A percentile compares a stretch with the other conserved stretches of the same genome.
phyloP scores from a whole-genome alignment of 2,797 vertebrate species.

The Chelidonichthys spinosus region DNA sequence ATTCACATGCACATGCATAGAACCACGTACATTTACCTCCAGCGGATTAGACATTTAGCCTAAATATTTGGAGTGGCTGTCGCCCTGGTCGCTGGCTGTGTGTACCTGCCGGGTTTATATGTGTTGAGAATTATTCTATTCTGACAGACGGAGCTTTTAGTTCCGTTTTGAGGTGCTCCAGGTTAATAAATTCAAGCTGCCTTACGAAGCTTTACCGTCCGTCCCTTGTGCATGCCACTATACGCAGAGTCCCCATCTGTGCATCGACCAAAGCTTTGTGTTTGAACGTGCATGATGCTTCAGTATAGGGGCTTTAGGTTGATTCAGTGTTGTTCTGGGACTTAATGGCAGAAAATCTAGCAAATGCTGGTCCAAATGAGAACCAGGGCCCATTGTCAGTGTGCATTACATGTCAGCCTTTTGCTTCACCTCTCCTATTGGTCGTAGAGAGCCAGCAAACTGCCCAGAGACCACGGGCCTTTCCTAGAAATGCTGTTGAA shows the following conservation, averaged over 20 bases:
- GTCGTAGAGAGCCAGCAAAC: conserved; percentile 63
- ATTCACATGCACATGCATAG: background rate
- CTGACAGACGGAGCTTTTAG: conserved; percentile 59
- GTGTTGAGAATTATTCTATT: conserved; percentile 42
- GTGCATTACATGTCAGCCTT: conserved; percentile 68
- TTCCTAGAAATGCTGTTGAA: conserved; percentile 81
- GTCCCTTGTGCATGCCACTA: conserved; percentile 27
- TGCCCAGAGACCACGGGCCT: conserved; percentile 63
- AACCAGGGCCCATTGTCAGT: conserved; percentile 77
- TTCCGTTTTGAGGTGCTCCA: conserved; percentile 43
- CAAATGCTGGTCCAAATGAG: conserved; percentile 75
- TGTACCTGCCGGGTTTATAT: conserved; percentile 54
- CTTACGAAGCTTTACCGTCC: conserved; percentile 16
- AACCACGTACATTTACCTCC: background rate
- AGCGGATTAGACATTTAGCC: conserved; percentile 36
- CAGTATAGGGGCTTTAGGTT: conserved; percentile 53
- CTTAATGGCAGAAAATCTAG: conserved; percentile 75
- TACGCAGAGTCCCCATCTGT: conserved; percentile 34
- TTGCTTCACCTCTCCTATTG: conserved; percentile 60
- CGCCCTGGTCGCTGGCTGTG: conserved; percentile 44
- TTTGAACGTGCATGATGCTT: conserved; percentile 54
- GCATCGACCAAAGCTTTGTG: conserved; percentile 36
- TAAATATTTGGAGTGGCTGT: conserved; percentile 70
- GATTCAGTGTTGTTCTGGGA: conserved; percentile 71
- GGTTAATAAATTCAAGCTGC: conserved; percentile 71